Evolutionary conservation across 2,113 vertebrate species (phyloP).

Genomic region (Cricetomys ansorgei): DNA sequence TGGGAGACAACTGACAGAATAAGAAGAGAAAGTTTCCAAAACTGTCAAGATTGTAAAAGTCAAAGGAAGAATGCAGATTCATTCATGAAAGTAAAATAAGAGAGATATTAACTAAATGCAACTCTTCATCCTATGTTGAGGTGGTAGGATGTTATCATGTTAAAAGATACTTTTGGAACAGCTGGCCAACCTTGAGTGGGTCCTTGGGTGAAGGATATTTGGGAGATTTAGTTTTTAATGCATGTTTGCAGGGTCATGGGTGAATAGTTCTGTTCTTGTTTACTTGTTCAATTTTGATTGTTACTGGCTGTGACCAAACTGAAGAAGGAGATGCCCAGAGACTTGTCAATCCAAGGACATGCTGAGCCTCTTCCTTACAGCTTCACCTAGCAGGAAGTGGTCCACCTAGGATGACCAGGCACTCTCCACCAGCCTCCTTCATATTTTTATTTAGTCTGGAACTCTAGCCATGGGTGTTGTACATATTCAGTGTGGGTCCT

Average conservation of each 20-base stretch:
- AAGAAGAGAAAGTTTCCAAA: background rate
- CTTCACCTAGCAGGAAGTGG: background rate
- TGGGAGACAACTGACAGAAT: background rate
- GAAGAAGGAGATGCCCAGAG: background rate
- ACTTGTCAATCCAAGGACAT: background rate
- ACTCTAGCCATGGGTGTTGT: too few species aligned
- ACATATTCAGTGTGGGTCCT: background rate
- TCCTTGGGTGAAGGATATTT: background rate
- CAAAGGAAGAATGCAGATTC: background rate
- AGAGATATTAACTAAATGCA: background rate
- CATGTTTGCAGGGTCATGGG: too few species aligned
- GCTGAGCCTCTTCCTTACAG: background rate
- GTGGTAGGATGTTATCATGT: background rate
- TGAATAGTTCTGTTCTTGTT: background rate
- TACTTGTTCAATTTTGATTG: background rate
- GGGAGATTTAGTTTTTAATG: background rate
- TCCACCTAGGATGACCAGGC: too few species aligned
- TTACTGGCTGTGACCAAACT: background rate
- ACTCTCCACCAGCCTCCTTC: background rate
- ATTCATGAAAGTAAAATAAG: background rate
- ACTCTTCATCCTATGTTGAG: background rate
- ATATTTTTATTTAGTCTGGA: background rate
- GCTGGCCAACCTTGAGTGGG: background rate
- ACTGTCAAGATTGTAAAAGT: background rate
- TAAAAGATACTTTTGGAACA: background rate